These are phyloP conservation scores for Apteryx owenii DNA, from an alignment of 2,113 vertebrate genomes.

Conservation along the genomic window DNA sequence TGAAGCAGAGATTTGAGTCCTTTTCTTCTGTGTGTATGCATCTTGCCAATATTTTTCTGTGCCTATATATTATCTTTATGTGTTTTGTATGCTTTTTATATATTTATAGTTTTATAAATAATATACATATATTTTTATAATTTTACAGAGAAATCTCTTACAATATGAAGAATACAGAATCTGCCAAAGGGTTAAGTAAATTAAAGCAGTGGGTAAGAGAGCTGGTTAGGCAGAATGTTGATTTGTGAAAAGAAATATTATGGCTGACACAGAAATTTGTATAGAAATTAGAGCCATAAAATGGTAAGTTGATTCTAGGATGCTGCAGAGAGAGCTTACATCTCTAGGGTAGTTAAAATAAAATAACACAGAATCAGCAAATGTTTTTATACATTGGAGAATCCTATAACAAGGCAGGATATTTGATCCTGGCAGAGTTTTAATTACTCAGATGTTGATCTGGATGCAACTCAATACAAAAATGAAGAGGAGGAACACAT, in stretches of 20 bases:
- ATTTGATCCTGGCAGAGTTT: constrained; percentile 79
- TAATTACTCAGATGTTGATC: constrained; percentile 79
- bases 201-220: not conserved
- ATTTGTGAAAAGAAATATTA: constrained; percentile 57
- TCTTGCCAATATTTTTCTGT: not conserved
- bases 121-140: not conserved
- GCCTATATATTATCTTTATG: not conserved
- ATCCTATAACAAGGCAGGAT: constrained; percentile 44
- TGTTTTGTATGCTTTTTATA: not conserved
- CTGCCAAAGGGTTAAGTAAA: not conserved
- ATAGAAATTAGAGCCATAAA: constrained; percentile 50
- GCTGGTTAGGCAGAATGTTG: not conserved
- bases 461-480: constrained; percentile 66
- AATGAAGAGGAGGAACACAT: constrained; percentile 67
- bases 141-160: not conserved
- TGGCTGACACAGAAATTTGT: constrained; percentile 62
- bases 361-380: constrained; percentile 59
- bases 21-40: not conserved
- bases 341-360: constrained; percentile 45
- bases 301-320: constrained; percentile 35
- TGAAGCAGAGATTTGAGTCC: not conserved
- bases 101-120: not conserved
- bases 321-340: constrained; percentile 7
- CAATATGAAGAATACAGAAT: not conserved
- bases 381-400: constrained; percentile 66